These are phyloP conservation scores for western clawed frog (Xenopus tropicalis) DNA, from an alignment of 2,113 vertebrate species.

Conservation along the genomic window UCB_Xtro_10.0 CM004445.2:126053501-126054000, in stretches of 20 bases:
- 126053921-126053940: slow-evolving; percentile 74
- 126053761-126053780: slow-evolving; percentile 64
- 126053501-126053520: too few relatives aligned
- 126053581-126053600: slow-evolving; percentile 57
- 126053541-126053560: too few relatives aligned
- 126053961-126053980: slow-evolving; percentile 92
- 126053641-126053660: slow-evolving; percentile 61
- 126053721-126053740: slow-evolving; percentile 46
- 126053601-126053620: slow-evolving; percentile 73
- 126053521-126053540: too few relatives aligned
- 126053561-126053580: slow-evolving; percentile 72
- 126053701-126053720: slow-evolving; percentile 50
- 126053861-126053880: slow-evolving; percentile 57
- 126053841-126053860: slow-evolving; percentile 50
- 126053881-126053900: slow-evolving; percentile 47
- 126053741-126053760: slow-evolving; percentile 64
- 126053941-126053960: slow-evolving; percentile 85
- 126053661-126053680: slow-evolving; percentile 60
- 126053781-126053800: slow-evolving; percentile 65
- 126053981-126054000: slow-evolving; percentile 97
- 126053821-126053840: slow-evolving; percentile 6
- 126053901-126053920: neutral
- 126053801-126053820: slow-evolving; percentile 39
- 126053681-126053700: slow-evolving; percentile 70
- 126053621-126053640: slow-evolving; percentile 56